phyloP scores from a whole-genome alignment of 2,888 invertebrate species.

The Apotomis betuletana region DNA sequence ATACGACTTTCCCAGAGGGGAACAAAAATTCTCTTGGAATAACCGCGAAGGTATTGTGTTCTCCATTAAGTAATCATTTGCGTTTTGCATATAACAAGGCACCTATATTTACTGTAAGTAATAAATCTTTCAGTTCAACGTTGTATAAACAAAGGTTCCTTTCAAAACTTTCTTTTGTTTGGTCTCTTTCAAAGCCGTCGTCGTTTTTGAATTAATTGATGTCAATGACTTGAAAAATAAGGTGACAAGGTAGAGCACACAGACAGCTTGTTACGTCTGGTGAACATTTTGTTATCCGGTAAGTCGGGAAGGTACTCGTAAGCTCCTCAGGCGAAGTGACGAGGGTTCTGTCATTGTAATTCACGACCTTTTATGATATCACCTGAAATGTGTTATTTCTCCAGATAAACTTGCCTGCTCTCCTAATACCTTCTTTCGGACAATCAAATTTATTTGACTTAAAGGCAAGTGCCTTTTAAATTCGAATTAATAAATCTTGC shows the following conservation, averaged over 20 bases:
- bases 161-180: slow-evolving; percentile 35
- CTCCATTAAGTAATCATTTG: slow-evolving; percentile 9
- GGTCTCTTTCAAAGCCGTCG: slow-evolving; percentile 17
- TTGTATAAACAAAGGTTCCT: slow-evolving; percentile 23
- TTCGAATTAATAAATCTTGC: slow-evolving; percentile 13
- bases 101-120: slow-evolving; percentile 12
- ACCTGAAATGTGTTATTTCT: slow-evolving; percentile 43
- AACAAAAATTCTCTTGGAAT: no score
- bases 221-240: slow-evolving; percentile 22
- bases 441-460: neutral
- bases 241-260: slow-evolving; percentile 32
- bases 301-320: slow-evolving; percentile 35
- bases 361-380: slow-evolving; percentile 45
- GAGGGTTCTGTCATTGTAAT: slow-evolving; percentile 54
- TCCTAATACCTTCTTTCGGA: neutral
- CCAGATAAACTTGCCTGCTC: slow-evolving; percentile 29
- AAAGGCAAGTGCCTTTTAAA: slow-evolving; percentile 2
- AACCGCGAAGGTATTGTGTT: slow-evolving; percentile 1
- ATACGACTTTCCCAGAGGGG: no score
- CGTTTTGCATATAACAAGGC: slow-evolving; percentile 9
- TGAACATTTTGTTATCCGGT: slow-evolving; percentile 47
- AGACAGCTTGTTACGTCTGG: slow-evolving; percentile 45
- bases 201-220: slow-evolving; percentile 27
- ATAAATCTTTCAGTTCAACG: slow-evolving; percentile 27
- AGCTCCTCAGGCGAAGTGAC: slow-evolving; percentile 48